A percentile compares a stretch with the other conserved stretches of the same genome.
These are phyloP conservation scores for Hemaris fuciformis DNA, from an alignment of 2,888 invertebrate genomes.

Conservation along the genomic window DNA sequence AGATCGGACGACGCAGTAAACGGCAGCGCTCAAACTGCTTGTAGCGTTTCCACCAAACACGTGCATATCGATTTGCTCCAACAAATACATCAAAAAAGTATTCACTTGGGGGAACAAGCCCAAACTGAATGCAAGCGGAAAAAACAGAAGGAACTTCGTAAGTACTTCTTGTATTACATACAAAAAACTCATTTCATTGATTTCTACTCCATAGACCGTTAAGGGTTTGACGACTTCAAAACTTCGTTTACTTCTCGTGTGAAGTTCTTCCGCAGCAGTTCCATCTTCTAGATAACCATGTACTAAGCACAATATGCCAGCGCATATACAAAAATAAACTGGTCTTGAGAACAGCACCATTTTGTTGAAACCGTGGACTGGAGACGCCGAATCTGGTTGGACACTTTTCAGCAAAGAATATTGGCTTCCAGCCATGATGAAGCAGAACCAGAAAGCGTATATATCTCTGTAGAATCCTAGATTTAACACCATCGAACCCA, in stretches of 20 bases:
- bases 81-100: slow-evolving; percentile 97
- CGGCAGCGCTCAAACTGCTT: slow-evolving; percentile 90
- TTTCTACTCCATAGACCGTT: slow-evolving; percentile 71
- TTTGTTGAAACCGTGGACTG: slow-evolving; percentile 98
- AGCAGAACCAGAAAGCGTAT: slow-evolving; percentile 96
- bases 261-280: slow-evolving; percentile 38
- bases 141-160: slow-evolving; percentile 90
- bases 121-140: slow-evolving; percentile 96
- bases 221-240: slow-evolving; percentile 52
- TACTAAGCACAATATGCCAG: slow-evolving; percentile 76
- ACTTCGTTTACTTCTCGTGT: slow-evolving; percentile 54
- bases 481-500: slow-evolving; percentile 92
- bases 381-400: slow-evolving; percentile 99
- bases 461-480: slow-evolving; percentile 95
- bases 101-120: slow-evolving; percentile 98
- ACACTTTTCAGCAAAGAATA: slow-evolving; percentile 98
- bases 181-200: slow-evolving; percentile 82
- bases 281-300: slow-evolving; percentile 64
- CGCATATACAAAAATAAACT: slow-evolving; percentile 94
- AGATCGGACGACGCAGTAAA: slow-evolving; percentile 91
- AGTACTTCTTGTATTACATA: slow-evolving; percentile 87
- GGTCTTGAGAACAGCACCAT: slow-evolving; percentile 96
- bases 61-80: slow-evolving; percentile 97
- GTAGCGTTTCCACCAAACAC: slow-evolving; percentile 94
- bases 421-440: slow-evolving; percentile 98